Evolutionary conservation across 2,888 invertebrate genomes (phyloP).

Genomic region (Athripsodes cinereus): DNA sequence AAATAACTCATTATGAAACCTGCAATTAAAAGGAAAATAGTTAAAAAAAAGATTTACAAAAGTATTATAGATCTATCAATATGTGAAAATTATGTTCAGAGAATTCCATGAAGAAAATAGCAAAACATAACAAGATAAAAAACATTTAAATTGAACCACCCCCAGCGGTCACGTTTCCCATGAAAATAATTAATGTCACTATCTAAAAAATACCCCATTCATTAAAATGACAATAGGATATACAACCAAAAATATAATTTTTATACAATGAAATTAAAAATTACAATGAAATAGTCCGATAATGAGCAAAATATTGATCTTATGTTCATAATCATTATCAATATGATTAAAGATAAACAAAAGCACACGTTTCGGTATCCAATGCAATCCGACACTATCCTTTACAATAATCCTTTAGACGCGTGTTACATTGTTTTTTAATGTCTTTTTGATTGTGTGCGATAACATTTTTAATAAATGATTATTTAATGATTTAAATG

Average conservation of each 20-base stretch:
- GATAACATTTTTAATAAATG: too few species aligned
- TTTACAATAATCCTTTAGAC: not conserved
- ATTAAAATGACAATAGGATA: not conserved
- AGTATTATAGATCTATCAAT: too few species aligned
- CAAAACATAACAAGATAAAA: too few species aligned
- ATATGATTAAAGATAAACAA: too few species aligned
- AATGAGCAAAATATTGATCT: not conserved
- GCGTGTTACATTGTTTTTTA: not conserved
- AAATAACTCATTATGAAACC: too few species aligned
- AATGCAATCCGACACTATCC: not conserved
- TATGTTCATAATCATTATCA: not conserved
- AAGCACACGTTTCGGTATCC: not conserved
- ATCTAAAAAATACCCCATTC: not conserved
- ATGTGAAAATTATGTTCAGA: too few species aligned
- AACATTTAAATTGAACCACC: constrained; percentile 15
- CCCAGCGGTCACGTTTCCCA: constrained; percentile 12
- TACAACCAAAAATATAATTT: not conserved
- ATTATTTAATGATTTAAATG: too few species aligned
- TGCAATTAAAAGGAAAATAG: too few species aligned
- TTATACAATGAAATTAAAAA: not conserved
- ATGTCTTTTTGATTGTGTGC: not conserved
- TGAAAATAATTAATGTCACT: constrained; percentile 19
- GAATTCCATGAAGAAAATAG: too few species aligned
- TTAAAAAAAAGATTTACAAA: too few species aligned
- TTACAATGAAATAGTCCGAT: not conserved